Percentiles rank a stretch among this genome's conserved stretches.
These are phyloP conservation scores for Sialis fuliginosa DNA, from an alignment of 2,888 invertebrate species.

Conservation along the genomic window DNA sequence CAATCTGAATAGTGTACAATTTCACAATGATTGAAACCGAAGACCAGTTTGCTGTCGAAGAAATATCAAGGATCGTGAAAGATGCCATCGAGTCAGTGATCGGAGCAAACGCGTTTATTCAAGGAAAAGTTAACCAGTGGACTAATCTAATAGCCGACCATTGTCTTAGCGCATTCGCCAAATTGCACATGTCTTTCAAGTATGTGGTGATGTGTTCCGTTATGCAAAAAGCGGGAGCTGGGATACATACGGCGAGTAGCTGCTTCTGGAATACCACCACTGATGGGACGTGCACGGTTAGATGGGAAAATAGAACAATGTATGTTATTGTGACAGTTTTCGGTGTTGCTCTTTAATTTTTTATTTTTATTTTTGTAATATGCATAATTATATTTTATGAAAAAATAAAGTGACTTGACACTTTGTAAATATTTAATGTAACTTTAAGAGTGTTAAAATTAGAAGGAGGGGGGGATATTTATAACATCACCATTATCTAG, in stretches of 20 bases:
- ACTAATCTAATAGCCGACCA: conserved; percentile 60
- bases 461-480: too few species aligned
- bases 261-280: conserved; percentile 72
- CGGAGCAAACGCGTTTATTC: neutral
- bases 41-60: neutral
- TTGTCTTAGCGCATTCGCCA: conserved; percentile 50
- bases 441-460: too few species aligned
- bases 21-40: neutral
- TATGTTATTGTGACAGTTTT: neutral
- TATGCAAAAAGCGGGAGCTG: conserved; percentile 71
- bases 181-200: conserved; percentile 65
- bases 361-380: too few species aligned
- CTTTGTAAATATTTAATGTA: too few species aligned
- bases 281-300: conserved; percentile 63
- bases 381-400: too few species aligned
- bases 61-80: neutral
- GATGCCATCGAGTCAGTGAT: neutral
- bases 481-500: too few species aligned
- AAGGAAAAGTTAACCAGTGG: conserved; percentile 31
- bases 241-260: conserved; percentile 64
- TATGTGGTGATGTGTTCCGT: conserved; percentile 70
- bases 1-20: too few species aligned
- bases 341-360: neutral
- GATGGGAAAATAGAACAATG: conserved; percentile 79
- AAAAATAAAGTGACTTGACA: too few species aligned